Evolutionary conservation across 1,140 invertebrate species (phyloP).

Genomic region (Cecropterus lyciades): DNA sequence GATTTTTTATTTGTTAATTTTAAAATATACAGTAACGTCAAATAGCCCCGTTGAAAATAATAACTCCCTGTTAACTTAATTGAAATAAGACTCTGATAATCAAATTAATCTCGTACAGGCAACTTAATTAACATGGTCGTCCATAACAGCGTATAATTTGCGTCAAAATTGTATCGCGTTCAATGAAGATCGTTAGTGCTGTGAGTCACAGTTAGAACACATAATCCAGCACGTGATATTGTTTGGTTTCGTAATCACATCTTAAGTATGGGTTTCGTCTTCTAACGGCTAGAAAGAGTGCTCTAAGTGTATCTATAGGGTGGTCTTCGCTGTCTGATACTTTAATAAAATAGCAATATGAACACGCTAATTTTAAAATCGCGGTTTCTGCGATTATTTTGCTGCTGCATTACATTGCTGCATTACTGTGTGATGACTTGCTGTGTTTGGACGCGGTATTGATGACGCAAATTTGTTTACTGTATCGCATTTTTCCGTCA

Average conservation of each 20-base stretch:
- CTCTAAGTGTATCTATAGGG: background rate
- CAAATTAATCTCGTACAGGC: conserved; percentile 72
- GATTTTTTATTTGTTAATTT: conserved; percentile 16
- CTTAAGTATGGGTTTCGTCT: conserved; percentile 60
- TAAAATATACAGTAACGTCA: conserved; percentile 44
- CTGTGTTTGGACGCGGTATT: no score
- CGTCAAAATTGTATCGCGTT: conserved; percentile 76
- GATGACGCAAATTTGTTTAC: no score
- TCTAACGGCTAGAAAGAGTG: conserved; percentile 49
- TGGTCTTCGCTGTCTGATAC: background rate
- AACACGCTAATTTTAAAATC: no score
- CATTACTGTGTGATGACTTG: no score
- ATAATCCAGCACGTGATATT: conserved; percentile 65
- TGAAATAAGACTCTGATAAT: conserved; percentile 77
- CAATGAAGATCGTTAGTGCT: conserved; percentile 68
- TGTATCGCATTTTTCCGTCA: no score
- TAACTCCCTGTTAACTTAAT: conserved; percentile 69
- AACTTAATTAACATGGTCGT: conserved; percentile 75
- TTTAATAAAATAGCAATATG: background rate
- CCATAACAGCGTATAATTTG: conserved; percentile 77
- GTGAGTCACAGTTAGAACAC: conserved; percentile 60
- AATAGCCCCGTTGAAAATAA: conserved; percentile 59
- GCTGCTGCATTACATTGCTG: no score
- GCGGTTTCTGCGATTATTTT: no score
- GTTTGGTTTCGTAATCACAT: conserved; percentile 70